A percentile compares a stretch with the other conserved stretches of the same genome.
phyloP scores from a whole-genome alignment of 2,888 invertebrate genomes.

The Julus scandinavius region DNA sequence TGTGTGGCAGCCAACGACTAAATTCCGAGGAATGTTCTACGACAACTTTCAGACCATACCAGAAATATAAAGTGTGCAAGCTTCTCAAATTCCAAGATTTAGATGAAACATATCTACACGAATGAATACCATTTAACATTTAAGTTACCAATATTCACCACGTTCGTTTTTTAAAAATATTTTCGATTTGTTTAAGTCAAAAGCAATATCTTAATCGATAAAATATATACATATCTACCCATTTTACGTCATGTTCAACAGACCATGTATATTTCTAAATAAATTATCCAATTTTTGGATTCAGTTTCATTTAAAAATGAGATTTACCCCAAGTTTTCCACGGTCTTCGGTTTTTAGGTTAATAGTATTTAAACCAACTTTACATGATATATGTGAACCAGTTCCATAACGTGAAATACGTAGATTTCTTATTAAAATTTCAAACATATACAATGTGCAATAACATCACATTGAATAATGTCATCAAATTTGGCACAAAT shows the following conservation, averaged over 20 bases:
- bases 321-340: background rate
- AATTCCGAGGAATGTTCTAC: too few species aligned
- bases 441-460: background rate
- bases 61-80: background rate
- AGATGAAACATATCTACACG: background rate
- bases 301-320: background rate
- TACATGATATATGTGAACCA: background rate
- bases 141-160: too few species aligned
- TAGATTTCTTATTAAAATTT: background rate
- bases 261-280: too few species aligned
- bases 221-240: too few species aligned
- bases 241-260: too few species aligned
- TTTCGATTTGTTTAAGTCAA: too few species aligned
- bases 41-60: background rate
- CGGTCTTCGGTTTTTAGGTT: background rate
- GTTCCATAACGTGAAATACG: background rate
- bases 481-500: background rate
- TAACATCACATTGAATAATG: slow-evolving; percentile 15
- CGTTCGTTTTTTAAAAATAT: too few species aligned
- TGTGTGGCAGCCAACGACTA: too few species aligned
- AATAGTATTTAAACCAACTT: background rate
- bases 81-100: background rate
- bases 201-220: too few species aligned
- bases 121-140: background rate
- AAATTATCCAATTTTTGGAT: too few species aligned